Conservation (phyloP, 2,113 vertebrate species). For the Lophochroa leadbeateri region DNA sequence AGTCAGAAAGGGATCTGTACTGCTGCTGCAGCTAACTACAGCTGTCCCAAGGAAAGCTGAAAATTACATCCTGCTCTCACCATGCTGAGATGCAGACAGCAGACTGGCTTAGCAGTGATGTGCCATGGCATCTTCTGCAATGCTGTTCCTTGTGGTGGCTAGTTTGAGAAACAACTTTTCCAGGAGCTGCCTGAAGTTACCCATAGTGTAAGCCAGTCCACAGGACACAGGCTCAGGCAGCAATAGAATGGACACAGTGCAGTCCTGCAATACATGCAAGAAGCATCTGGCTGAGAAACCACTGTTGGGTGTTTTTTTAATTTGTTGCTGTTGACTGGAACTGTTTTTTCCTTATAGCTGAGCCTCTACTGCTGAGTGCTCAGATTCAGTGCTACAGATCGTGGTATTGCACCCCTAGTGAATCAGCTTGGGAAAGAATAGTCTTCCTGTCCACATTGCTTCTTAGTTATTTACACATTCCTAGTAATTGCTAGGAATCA, state of each 20-base stretch:
- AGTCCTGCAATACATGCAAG: not conserved
- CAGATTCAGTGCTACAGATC: not conserved
- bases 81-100: not conserved
- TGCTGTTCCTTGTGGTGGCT: not conserved
- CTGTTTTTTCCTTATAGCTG: not conserved
- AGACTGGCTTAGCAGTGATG: not conserved
- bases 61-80: not conserved
- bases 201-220: not conserved
- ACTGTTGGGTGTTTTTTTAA: not conserved
- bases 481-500: not conserved
- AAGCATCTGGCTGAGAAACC: not conserved
- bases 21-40: not conserved
- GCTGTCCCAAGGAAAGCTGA: not conserved
- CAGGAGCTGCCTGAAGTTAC: not conserved
- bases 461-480: not conserved
- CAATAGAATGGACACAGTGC: not conserved
- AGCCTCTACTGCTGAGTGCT: not conserved
- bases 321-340: not conserved
- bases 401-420: not conserved
- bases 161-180: not conserved
- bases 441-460: not conserved
- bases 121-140: not conserved
- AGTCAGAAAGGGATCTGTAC: not conserved
- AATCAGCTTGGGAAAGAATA: not conserved
- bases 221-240: accelerated